Conservation (phyloP, 2,797 vertebrate genomes). For the Vipera ursinii region DNA sequence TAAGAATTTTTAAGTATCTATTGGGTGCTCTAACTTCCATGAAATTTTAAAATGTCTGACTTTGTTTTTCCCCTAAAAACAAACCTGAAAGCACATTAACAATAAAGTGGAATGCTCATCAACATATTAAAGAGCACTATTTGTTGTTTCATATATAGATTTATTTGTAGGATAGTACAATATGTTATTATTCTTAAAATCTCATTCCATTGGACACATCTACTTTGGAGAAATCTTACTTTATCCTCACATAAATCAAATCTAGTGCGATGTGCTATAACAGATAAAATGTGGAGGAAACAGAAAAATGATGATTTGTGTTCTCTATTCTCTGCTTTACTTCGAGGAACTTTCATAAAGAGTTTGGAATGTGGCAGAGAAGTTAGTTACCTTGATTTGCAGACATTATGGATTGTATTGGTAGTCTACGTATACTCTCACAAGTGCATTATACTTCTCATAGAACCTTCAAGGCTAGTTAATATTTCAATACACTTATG, state of each 20-base stretch:
- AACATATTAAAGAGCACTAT: not conserved
- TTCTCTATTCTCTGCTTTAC: not conserved
- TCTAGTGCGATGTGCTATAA: not conserved
- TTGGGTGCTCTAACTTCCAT: not conserved
- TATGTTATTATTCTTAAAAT: not conserved
- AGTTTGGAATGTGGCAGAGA: not conserved
- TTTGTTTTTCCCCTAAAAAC: not conserved
- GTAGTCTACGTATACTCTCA: slow-evolving; percentile 1
- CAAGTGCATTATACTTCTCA: slow-evolving; percentile 19
- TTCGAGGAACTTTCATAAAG: not conserved
- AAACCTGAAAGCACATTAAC: not conserved
- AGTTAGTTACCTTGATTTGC: not conserved
- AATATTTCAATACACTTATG: slow-evolving; percentile 10
- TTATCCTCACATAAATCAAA: not conserved
- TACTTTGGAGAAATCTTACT: not conserved
- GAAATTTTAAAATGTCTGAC: not conserved
- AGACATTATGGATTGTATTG: not conserved
- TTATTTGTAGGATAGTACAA: not conserved
- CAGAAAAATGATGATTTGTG: not conserved
- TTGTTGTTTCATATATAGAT: slow-evolving; percentile 1
- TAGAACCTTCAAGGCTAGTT: slow-evolving; percentile 7
- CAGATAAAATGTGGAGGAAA: not conserved
- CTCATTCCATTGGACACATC: not conserved
- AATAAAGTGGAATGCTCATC: not conserved
- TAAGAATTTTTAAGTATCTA: not conserved